Evolutionary conservation across 2,113 vertebrate genomes (phyloP).

Genomic region (Sapajus apella): DNA sequence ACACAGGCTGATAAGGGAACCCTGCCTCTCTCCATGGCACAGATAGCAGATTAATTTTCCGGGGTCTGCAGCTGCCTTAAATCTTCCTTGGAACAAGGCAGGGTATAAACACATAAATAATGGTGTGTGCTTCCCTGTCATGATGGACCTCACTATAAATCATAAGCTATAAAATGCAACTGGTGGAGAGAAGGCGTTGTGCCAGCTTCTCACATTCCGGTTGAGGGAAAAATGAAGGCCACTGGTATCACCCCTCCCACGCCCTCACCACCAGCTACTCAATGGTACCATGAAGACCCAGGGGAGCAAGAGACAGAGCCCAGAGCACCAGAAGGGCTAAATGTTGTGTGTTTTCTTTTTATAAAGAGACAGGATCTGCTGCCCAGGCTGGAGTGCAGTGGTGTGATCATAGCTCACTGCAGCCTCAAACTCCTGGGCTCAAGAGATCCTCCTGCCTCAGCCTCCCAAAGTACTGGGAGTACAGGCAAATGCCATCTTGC

Average conservation of each 20-base stretch:
- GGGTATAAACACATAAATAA: constrained; percentile 62
- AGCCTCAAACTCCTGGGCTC: no score
- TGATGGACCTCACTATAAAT: not conserved
- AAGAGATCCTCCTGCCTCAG: no score
- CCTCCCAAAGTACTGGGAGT: no score
- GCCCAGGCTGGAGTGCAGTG: no score
- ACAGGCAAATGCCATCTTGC: no score
- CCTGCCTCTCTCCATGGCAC: not conserved
- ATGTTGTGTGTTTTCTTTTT: not conserved
- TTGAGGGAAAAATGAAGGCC: not conserved
- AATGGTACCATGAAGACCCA: not conserved
- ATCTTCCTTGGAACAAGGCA: constrained; percentile 60
- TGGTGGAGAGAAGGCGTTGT: not conserved
- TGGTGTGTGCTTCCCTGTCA: not conserved
- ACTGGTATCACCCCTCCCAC: not conserved
- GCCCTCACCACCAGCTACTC: not conserved
- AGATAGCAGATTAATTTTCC: not conserved
- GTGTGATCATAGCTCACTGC: no score
- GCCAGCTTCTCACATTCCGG: not conserved
- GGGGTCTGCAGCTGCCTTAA: constrained; percentile 29
- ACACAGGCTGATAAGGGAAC: not conserved
- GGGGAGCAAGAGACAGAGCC: not conserved
- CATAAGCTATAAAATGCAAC: constrained; percentile 42
- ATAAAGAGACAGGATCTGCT: no score
- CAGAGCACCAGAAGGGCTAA: not conserved